Evolutionary conservation across 2,888 invertebrate species (phyloP).

Genomic region (Agonopterix arenella): DNA sequence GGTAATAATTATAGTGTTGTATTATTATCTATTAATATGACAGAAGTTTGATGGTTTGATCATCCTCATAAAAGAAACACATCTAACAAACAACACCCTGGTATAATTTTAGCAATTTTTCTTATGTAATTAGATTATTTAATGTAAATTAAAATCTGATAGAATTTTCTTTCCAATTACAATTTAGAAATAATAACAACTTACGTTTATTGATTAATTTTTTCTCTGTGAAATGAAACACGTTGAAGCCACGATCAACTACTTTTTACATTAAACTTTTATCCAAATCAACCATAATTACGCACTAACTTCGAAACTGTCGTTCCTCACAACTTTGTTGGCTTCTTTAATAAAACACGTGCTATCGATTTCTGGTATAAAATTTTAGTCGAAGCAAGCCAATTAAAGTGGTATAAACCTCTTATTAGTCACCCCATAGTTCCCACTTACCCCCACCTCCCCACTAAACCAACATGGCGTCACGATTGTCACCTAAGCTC

Average conservation of each 20-base stretch:
- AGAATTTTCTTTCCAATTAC: too few relatives aligned
- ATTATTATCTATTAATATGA: too few relatives aligned
- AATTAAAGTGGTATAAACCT: slow-evolving; percentile 69
- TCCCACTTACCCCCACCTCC: slow-evolving; percentile 35
- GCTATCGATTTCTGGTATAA: slow-evolving; percentile 44
- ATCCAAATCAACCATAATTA: slow-evolving; percentile 17
- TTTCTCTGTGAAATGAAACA: too few relatives aligned
- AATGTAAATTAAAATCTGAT: too few relatives aligned
- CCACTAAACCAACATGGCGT: slow-evolving; percentile 72
- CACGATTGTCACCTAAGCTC: slow-evolving; percentile 67
- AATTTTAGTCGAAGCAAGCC: slow-evolving; percentile 56
- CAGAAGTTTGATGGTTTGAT: too few relatives aligned
- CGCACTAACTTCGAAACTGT: slow-evolving; percentile 17
- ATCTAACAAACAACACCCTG: too few relatives aligned
- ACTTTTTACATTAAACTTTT: slow-evolving; percentile 12
- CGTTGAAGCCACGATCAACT: neutral
- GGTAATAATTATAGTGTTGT: too few relatives aligned
- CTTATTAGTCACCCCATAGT: slow-evolving; percentile 63
- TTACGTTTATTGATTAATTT: too few relatives aligned
- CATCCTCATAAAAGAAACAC: too few relatives aligned
- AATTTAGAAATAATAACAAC: too few relatives aligned
- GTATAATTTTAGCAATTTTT: too few relatives aligned
- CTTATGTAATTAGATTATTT: too few relatives aligned
- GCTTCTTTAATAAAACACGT: slow-evolving; percentile 50
- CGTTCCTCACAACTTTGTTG: slow-evolving; percentile 24